Evolutionary conservation across 2,113 vertebrate genomes (phyloP), one percentile per base, ranked within the genome.

Genomic region (Perognathus longimembris): DNA sequence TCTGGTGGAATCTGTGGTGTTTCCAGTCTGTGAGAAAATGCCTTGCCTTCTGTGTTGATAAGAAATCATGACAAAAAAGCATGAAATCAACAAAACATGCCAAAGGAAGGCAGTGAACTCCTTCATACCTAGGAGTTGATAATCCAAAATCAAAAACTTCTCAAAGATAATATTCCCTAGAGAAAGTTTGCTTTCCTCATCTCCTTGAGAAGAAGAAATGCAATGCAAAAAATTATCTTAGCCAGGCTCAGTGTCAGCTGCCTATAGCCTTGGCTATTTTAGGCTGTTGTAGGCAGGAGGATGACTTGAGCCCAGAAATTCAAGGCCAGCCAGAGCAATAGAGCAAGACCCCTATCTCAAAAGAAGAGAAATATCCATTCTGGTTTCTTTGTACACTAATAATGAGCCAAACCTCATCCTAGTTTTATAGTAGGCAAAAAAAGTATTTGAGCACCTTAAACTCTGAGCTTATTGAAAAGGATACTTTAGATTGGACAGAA

Each of bases 351-450:
- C 14, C n/a, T 28, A 26, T 64, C 75, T 80, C 7, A 64, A 69
- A 73, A 18, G 50, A 54, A 59, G 14, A 2, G 4, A 42, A 4
- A 1, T 84, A 32, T 78, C 24, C 42, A 36, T 70, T 79, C 57
- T 78, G 12, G 67, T 21, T 69, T 92, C 42, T 94, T 97, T 82
- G 66, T 87, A 88, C 20, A 11, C 76, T 81, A 92, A 18, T 73
- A 86, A 45, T 82, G 79, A 94, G 88, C 86, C 89, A 79, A n/a
- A 24, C 34, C 14, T 40, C 10, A 71, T 45, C 36, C 81, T 90
- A 57, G 45, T n/a, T 3, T 70, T 82, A 40, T 12, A 84, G 21
- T 36, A 59, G 75, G 30, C 28, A 96, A 54, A 93, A 93, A 90
- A 90, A 40, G 8, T 54, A 3, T 50, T 14, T 61, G 69, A 87